Evolutionary conservation across 2,888 invertebrate species (phyloP).

Genomic region (Epinotia bilunana): DNA sequence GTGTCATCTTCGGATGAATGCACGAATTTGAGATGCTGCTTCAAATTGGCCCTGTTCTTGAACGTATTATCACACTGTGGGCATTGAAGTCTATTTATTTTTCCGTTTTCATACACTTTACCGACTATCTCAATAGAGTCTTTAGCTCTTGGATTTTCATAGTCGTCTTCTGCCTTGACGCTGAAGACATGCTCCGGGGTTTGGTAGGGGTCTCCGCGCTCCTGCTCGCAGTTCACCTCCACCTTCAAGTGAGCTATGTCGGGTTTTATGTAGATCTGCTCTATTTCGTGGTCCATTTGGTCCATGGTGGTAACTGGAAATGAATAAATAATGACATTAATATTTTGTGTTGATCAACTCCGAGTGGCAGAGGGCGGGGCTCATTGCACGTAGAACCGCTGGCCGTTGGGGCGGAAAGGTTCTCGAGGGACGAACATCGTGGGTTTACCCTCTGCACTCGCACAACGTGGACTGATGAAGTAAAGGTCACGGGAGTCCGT

Average conservation of each 20-base stretch:
- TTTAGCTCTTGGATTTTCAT: not conserved
- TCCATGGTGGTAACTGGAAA: conserved; percentile 35
- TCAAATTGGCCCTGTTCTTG: conserved; percentile 46
- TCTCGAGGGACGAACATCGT: no score
- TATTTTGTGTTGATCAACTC: no score
- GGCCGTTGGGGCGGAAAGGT: no score
- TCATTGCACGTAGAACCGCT: no score
- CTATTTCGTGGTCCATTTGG: conserved; percentile 29
- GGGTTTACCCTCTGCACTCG: no score
- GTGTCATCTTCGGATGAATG: conserved; percentile 52
- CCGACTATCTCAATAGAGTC: conserved; percentile 46
- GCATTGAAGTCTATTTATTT: conserved; percentile 51
- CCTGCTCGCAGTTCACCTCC: conserved; percentile 22
- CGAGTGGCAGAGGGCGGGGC: no score
- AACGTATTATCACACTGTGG: conserved; percentile 47
- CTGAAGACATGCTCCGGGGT: conserved; percentile 19
- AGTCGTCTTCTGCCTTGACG: not conserved
- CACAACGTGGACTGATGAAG: no score
- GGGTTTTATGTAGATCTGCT: conserved; percentile 32
- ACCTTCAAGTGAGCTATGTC: conserved; percentile 30
- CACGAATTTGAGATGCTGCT: conserved; percentile 51
- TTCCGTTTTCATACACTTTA: conserved; percentile 57
- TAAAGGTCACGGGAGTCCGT: no score
- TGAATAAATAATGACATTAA: not conserved
- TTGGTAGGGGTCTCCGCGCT: conserved; percentile 21